These are phyloP conservation scores for Miopithecus talapoin DNA, from an alignment of 2,797 vertebrate species.

Conservation along the genomic window DNA sequence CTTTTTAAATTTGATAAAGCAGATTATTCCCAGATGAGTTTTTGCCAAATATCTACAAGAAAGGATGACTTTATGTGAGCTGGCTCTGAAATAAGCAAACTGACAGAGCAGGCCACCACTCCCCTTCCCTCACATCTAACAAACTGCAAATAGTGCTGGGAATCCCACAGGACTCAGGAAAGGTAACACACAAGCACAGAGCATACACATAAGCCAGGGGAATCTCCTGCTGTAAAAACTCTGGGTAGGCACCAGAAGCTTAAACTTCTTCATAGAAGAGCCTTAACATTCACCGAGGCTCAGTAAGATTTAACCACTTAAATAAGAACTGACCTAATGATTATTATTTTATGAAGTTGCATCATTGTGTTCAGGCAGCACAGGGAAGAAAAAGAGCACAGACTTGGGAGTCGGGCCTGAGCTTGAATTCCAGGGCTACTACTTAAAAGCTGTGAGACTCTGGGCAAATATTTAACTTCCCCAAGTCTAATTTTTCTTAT, in stretches of 20 bases:
- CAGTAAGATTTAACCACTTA: background rate
- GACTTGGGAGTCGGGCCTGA: background rate
- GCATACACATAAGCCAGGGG: background rate
- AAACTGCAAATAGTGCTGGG: background rate
- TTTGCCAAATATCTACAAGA: conserved; percentile 17
- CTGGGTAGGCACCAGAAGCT: background rate
- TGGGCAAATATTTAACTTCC: conserved; percentile 13
- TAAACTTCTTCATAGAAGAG: background rate
- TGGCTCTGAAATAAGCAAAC: background rate
- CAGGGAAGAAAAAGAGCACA: background rate
- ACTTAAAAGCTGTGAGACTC: background rate
- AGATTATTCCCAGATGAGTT: background rate
- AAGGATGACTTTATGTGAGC: conserved; percentile 1
- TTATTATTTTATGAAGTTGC: background rate
- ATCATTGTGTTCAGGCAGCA: background rate
- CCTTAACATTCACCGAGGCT: background rate
- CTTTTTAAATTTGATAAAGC: conserved; percentile 16
- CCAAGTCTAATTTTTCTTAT: background rate
- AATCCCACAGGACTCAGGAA: background rate
- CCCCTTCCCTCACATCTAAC: background rate
- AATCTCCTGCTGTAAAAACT: background rate
- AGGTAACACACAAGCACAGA: background rate
- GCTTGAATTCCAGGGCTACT: background rate
- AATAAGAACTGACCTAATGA: background rate
- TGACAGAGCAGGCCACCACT: background rate